phyloP scores from a whole-genome alignment of 1,140 invertebrate genomes.

The Acromyrmex heyeri region DNA sequence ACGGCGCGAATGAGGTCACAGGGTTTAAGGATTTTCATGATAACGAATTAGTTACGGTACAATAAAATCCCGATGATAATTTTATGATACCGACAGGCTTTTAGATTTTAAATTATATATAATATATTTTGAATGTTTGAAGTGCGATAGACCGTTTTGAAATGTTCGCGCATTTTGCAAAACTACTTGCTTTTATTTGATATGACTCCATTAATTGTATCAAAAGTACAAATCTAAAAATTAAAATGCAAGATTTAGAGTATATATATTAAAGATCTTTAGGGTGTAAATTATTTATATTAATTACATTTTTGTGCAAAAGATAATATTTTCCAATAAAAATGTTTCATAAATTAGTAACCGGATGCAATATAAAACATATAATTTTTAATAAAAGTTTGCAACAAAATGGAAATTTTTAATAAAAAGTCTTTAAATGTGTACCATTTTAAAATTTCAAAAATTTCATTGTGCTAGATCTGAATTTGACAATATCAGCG shows the following conservation, averaged over 20 bases:
- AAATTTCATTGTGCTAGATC: not conserved
- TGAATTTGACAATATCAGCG: not conserved
- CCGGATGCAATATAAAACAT: no score
- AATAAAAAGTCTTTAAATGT: not conserved
- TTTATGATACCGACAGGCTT: slow-evolving; percentile 40
- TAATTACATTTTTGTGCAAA: no score
- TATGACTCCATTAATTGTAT: not conserved
- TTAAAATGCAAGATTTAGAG: not conserved
- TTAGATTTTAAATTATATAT: slow-evolving; percentile 55
- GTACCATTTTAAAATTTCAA: not conserved
- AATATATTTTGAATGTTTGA: slow-evolving; percentile 15
- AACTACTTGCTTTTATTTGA: slow-evolving; percentile 11
- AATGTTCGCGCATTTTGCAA: slow-evolving; percentile 1
- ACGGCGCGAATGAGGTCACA: slow-evolving; percentile 16
- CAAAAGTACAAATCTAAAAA: not conserved
- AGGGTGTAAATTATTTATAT: not conserved
- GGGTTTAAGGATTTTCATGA: slow-evolving; percentile 38
- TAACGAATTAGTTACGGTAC: slow-evolving; percentile 54
- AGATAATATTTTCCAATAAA: not conserved
- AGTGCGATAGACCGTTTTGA: not conserved
- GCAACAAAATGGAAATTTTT: not conserved
- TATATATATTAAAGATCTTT: not conserved
- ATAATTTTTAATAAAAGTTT: no score
- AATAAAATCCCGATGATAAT: slow-evolving; percentile 40
- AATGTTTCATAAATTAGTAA: not conserved